Conservation (phyloP, 2,888 invertebrate genomes). For the Drosophila rubida region DNA sequence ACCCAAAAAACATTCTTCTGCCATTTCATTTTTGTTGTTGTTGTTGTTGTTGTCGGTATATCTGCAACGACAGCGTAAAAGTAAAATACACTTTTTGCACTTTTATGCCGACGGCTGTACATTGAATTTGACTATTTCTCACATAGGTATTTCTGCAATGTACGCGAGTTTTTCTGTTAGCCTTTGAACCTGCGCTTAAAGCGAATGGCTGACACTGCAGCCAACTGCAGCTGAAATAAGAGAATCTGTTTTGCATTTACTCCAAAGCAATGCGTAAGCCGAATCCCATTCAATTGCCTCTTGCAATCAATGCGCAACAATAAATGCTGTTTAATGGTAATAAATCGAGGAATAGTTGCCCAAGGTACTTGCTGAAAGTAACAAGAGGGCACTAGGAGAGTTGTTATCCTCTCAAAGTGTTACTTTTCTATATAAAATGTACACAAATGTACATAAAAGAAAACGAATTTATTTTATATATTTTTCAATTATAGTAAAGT, state of each 20-base stretch:
- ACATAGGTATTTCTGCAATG: constrained; percentile 27
- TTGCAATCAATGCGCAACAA: no score
- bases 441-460: no score
- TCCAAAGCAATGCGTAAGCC: background rate
- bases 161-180: constrained; percentile 41
- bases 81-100: constrained; percentile 70
- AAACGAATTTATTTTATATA: no score
- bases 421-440: no score
- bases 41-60: constrained; percentile 5
- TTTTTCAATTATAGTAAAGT: no score
- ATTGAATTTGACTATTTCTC: constrained; percentile 68
- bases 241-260: constrained; percentile 4
- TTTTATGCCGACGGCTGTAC: constrained; percentile 68
- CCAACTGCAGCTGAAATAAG: constrained; percentile 36
- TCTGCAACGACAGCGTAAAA: constrained; percentile 56
- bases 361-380: no score
- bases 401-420: no score
- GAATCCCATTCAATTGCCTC: no score
- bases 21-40: constrained; percentile 19
- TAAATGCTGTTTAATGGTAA: no score
- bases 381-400: no score
- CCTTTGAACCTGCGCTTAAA: constrained; percentile 25
- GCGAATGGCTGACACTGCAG: constrained; percentile 30
- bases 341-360: no score
- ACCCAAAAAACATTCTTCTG: constrained; percentile 13